Conservation (phyloP, 37 sponge, comb jelly and placozoan species). For the Haliclona indistincta region DNA sequence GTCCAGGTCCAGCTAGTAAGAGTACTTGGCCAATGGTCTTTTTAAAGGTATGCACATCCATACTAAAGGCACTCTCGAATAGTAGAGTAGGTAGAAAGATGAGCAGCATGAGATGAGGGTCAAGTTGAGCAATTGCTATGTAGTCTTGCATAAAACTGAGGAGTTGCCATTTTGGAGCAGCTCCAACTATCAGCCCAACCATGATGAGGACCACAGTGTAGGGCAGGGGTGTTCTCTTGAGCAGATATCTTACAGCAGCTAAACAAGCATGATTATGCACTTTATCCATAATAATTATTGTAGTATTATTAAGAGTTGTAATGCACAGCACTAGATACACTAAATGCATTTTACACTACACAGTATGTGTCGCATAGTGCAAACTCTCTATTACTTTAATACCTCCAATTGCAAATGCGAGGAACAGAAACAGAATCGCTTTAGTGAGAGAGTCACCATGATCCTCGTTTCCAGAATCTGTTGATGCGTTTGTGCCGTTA, state of each 20-base stretch:
- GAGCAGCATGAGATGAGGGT: constrained; percentile 85
- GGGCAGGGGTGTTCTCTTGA: constrained; percentile 78
- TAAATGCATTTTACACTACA: no score
- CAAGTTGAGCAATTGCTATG: constrained; percentile 67
- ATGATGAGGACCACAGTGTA: constrained; percentile 87
- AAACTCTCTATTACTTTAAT: no score
- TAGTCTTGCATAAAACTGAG: constrained; percentile 40
- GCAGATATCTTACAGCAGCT: constrained; percentile 72
- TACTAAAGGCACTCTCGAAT: constrained; percentile 92
- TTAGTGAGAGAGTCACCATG: constrained; percentile 6
- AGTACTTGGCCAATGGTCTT: constrained; percentile 83
- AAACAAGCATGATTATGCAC: constrained; percentile 1
- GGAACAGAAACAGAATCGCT: constrained; percentile 45
- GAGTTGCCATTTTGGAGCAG: constrained; percentile 16
- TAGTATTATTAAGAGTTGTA: background rate
- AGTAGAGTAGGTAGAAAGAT: constrained; percentile 90
- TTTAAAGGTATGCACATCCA: constrained; percentile 94
- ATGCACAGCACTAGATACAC: no score
- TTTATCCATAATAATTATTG: background rate
- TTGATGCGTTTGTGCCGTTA: background rate
- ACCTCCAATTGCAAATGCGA: constrained; percentile 64
- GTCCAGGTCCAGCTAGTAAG: constrained; percentile 85
- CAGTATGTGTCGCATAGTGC: no score
- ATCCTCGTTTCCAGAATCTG: background rate
- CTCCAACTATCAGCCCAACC: constrained; percentile 75